Base-by-base conservation (phyloP, 2,888 invertebrate species). In the Drosophila melanosoma region DNA sequence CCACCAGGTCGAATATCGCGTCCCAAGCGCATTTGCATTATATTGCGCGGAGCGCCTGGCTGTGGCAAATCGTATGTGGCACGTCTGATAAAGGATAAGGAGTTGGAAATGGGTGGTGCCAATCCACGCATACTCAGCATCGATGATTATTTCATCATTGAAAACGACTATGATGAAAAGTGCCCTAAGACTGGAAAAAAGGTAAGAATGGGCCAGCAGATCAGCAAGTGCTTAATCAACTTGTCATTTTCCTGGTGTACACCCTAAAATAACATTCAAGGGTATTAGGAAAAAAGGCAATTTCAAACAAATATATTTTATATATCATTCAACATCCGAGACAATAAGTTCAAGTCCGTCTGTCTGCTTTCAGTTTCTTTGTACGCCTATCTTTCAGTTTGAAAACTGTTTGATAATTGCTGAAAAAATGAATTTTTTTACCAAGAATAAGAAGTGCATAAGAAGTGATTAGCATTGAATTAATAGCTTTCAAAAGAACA, bases 71-170 rank as follows among this genome's bases (percentile, higher is more conserved):
- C 98, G 10, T 97, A 96, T 93, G 94, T 98, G 72, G 97, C 98
- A 0, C 97, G 97, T 93, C 93, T 98, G 71, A 97, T 98, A 80
- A 97, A 98, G 92, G 96, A 96, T 69, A 95, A 95, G 90, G 96
- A 96, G 94, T 95, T 97, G 0, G 97, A 97, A 92, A 95, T 96
- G 93, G 97, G 97, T 48, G 98, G 98, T 7, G 96, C 96, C 67
- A 96, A 97, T n/a, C 98, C 97, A 0, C 95, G 99, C 81, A 97
- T 99, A 90, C 94, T 99, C 90, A 98, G 98, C 72, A 95, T 99
- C 72, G 99, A 99, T 92, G 99, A 99, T 93, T 99, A 99, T 93
- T 99, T 98, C 91, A 96, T 98, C 95, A 95, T 97, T 69, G 97
- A 97, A 93, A 95, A 96, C 70, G 97, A 97, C 93, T 94, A 95